Evolutionary conservation across 2,113 vertebrate genomes (phyloP).

Genomic region (Dascyllus trimaculatus): DNA sequence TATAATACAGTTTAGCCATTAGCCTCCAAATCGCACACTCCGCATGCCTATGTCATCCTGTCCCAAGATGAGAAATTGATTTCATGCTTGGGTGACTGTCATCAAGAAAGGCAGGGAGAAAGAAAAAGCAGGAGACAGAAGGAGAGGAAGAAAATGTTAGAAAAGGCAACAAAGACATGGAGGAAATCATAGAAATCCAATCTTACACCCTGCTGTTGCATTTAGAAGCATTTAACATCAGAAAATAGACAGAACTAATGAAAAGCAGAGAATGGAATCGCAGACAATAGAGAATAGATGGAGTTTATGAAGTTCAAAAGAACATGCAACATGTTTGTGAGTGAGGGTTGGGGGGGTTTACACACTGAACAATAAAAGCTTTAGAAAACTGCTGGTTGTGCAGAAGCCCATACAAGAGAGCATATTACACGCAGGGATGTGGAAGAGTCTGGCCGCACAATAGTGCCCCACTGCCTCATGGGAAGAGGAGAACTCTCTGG

Average conservation of each 20-base stretch:
- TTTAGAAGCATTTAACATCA: not conserved
- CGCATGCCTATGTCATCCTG: constrained; percentile 69
- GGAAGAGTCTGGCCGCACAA: constrained; percentile 59
- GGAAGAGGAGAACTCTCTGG: constrained; percentile 67
- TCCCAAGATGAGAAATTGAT: constrained; percentile 73
- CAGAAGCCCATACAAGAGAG: constrained; percentile 64
- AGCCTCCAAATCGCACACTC: constrained; percentile 56
- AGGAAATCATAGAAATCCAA: constrained; percentile 15
- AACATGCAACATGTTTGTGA: constrained; percentile 64
- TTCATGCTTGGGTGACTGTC: constrained; percentile 67
- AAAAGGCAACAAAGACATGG: constrained; percentile 1
- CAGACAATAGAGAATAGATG: constrained; percentile 9
- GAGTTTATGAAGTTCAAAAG: constrained; percentile 58
- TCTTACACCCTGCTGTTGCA: not conserved
- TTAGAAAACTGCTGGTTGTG: constrained; percentile 70
- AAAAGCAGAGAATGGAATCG: not conserved
- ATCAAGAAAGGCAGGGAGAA: constrained; percentile 39
- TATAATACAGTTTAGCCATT: constrained; percentile 63
- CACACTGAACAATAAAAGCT: constrained; percentile 60
- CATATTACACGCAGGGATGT: constrained; percentile 61
- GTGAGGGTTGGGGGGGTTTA: constrained; percentile 13
- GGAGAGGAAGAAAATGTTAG: not conserved
- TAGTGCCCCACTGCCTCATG: constrained; percentile 61
- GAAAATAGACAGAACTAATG: constrained; percentile 14
- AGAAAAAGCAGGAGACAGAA: constrained; percentile 19